phyloP scores from a whole-genome alignment of 2,113 vertebrate species.

The Neotoma lepida region DNA sequence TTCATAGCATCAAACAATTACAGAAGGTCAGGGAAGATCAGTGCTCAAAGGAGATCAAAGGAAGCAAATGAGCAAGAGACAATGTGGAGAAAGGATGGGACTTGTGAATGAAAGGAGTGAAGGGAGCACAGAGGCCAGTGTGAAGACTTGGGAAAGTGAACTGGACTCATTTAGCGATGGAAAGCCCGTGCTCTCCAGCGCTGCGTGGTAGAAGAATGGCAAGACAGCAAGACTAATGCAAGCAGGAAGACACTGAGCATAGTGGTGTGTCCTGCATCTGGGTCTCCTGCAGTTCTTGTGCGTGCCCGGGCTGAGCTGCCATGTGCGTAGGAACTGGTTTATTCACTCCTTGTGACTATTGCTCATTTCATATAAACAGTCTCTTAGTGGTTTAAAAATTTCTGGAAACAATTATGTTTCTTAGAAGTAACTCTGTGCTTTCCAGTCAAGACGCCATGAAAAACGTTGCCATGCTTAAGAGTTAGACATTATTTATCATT shows the following conservation, averaged over 20 bases:
- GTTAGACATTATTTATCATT: constrained; percentile 61
- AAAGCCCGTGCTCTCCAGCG: neutral
- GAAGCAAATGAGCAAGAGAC: constrained; percentile 21
- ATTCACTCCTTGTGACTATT: constrained; percentile 57
- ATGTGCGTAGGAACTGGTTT: constrained; percentile 52
- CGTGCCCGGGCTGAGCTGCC: neutral
- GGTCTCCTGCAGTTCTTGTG: neutral
- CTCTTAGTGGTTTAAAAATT: constrained; percentile 70
- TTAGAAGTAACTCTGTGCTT: constrained; percentile 76
- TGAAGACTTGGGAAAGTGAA: neutral
- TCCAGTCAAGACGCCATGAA: constrained; percentile 67
- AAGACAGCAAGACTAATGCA: neutral
- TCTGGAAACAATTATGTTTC: constrained; percentile 79
- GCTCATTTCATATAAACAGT: constrained; percentile 73
- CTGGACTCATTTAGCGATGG: neutral
- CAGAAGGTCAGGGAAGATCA: constrained; percentile 34
- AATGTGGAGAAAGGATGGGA: constrained; percentile 40
- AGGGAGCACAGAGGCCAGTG: neutral
- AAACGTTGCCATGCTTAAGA: constrained; percentile 64
- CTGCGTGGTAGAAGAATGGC: neutral
- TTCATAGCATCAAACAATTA: constrained; percentile 37
- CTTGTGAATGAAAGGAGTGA: neutral
- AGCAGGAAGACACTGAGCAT: neutral
- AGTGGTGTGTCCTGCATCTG: neutral
- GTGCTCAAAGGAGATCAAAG: constrained; percentile 53